phyloP scores from a whole-genome alignment of 1,140 invertebrate genomes.

The Camponotus pennsylvanicus region DNA sequence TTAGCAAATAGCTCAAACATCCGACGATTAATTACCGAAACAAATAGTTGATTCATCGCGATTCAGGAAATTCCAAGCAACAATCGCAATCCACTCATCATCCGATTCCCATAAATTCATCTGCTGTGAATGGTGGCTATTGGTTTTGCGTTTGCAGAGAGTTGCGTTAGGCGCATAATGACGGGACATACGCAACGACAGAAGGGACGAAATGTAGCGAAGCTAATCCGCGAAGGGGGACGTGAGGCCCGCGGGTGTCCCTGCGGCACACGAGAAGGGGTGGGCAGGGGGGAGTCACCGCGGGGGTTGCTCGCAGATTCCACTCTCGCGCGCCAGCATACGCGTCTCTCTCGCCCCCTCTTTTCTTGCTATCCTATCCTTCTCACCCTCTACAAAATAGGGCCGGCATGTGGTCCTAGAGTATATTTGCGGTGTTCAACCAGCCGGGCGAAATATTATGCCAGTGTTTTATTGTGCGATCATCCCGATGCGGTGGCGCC shows the following conservation, averaged over 20 bases:
- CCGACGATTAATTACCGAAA: not conserved
- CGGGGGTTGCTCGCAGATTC: slow-evolving; percentile 29
- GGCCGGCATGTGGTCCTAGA: slow-evolving; percentile 70
- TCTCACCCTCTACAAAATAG: slow-evolving; percentile 64
- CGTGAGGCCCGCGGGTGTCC: slow-evolving; percentile 57
- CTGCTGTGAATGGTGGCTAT: slow-evolving; percentile 29
- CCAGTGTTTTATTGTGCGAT: slow-evolving; percentile 84
- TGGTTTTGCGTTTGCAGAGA: slow-evolving; percentile 42
- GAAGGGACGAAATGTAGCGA: slow-evolving; percentile 85
- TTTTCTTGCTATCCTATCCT: not conserved
- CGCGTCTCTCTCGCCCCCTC: not conserved
- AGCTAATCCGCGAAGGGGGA: slow-evolving; percentile 79
- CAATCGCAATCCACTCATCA: not conserved
- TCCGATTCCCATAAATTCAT: slow-evolving; percentile 11
- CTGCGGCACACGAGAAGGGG: slow-evolving; percentile 3
- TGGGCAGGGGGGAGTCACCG: not conserved
- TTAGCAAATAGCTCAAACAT: not conserved
- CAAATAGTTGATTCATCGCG: slow-evolving; percentile 53
- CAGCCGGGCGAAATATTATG: slow-evolving; percentile 81
- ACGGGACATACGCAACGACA: slow-evolving; percentile 82
- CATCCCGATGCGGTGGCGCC: slow-evolving; percentile 77
- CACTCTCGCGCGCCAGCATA: slow-evolving; percentile 30
- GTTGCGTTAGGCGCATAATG: slow-evolving; percentile 68
- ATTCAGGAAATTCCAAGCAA: not conserved
- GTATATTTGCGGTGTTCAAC: slow-evolving; percentile 79